These are phyloP conservation scores for Ictalurus punctatus DNA, from an alignment of 2,113 vertebrate species.

Conservation along the genomic window DNA sequence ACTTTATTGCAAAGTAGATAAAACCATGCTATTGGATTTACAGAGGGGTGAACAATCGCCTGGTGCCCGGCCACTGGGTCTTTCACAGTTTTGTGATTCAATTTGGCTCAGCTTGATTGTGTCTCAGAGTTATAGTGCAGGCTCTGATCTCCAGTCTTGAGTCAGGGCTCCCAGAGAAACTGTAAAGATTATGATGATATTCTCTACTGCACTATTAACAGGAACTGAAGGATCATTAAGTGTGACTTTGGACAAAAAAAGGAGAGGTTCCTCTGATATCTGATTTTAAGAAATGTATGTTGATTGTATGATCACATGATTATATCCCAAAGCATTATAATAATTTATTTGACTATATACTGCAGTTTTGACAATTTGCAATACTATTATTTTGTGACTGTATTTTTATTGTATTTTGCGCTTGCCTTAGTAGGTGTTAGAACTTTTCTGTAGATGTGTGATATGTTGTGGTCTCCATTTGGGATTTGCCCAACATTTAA, in stretches of 20 bases:
- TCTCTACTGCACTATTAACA: background rate
- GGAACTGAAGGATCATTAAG: slow-evolving; percentile 2
- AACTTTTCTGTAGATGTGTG: background rate
- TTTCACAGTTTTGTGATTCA: slow-evolving; percentile 56
- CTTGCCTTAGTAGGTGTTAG: background rate
- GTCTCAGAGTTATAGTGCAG: slow-evolving; percentile 54
- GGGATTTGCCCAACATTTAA: background rate
- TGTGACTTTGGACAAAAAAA: slow-evolving; percentile 19
- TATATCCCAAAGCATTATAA: background rate
- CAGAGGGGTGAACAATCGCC: slow-evolving; percentile 40
- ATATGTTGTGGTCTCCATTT: background rate
- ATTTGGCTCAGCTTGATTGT: slow-evolving; percentile 57
- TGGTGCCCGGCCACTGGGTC: slow-evolving; percentile 34
- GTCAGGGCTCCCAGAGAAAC: slow-evolving; percentile 29
- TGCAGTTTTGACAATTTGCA: background rate
- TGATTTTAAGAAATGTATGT: background rate
- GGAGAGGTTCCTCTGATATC: background rate
- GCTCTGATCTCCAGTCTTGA: slow-evolving; percentile 46
- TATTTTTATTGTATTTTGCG: background rate
- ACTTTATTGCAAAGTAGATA: slow-evolving; percentile 50
- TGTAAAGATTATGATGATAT: slow-evolving; percentile 26
- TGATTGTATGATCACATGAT: background rate
- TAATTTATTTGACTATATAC: background rate
- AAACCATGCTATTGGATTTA: slow-evolving; percentile 55
- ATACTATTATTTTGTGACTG: background rate